Conservation (phyloP, 2,797 vertebrate genomes). For the Anableps anableps region DNA sequence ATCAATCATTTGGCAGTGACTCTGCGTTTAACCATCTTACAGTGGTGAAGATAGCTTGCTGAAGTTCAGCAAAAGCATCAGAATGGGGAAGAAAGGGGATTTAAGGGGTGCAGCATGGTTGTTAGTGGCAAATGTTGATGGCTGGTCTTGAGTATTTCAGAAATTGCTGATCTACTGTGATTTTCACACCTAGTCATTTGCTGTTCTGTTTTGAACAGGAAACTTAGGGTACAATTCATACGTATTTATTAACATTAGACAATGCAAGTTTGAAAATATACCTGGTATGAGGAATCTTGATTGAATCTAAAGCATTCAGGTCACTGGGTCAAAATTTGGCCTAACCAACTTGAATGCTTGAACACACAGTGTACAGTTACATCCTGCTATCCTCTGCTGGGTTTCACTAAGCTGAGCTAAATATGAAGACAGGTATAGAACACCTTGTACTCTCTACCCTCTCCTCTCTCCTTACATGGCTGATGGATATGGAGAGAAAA, state of each 20-base stretch:
- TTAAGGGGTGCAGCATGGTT: background rate
- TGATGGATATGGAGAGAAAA: too few species aligned
- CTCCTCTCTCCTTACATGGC: too few species aligned
- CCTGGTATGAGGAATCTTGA: background rate
- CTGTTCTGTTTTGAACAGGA: background rate
- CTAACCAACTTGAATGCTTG: background rate
- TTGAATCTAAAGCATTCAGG: background rate
- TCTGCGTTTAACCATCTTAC: background rate
- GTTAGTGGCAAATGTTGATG: background rate
- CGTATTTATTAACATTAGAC: background rate
- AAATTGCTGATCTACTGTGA: background rate
- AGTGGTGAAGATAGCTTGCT: background rate
- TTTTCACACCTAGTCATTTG: background rate
- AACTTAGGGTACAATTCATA: background rate
- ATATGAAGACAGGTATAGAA: too few species aligned
- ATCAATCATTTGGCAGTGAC: background rate
- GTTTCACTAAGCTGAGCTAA: too few species aligned
- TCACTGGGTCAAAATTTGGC: background rate
- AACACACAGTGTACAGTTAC: background rate
- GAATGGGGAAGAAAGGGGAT: background rate
- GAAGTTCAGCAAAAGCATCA: background rate
- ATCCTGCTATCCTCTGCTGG: too few species aligned
- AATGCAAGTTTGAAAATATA: background rate
- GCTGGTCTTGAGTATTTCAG: background rate
- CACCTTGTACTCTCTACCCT: too few species aligned